A percentile compares a stretch with the other conserved stretches of the same genome.
Conservation (phyloP, 1,140 invertebrate species). For the Galleria mellonella region DNA sequence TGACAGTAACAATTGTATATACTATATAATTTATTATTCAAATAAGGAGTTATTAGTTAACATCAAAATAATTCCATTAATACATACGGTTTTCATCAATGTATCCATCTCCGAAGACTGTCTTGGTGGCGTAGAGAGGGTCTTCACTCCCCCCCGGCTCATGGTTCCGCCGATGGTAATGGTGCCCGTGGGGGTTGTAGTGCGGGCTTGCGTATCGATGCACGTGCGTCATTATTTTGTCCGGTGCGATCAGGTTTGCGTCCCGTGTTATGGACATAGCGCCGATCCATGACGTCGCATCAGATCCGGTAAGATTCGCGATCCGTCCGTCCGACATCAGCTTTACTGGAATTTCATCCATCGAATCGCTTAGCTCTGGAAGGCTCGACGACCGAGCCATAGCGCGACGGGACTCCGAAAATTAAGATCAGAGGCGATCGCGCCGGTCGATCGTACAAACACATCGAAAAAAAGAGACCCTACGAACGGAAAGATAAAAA, state of each 20-base stretch:
- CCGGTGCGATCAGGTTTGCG: slow-evolving; percentile 64
- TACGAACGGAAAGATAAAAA: slow-evolving; percentile 36
- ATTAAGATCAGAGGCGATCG: slow-evolving; percentile 29
- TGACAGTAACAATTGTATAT: too few relatives aligned
- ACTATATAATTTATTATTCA: too few relatives aligned
- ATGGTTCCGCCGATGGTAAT: slow-evolving; percentile 63
- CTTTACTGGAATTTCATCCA: slow-evolving; percentile 72
- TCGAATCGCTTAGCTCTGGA: slow-evolving; percentile 61
- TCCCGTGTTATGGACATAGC: slow-evolving; percentile 70
- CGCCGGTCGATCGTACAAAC: slow-evolving; percentile 43
- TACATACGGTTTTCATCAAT: slow-evolving; percentile 72
- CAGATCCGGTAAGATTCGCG: slow-evolving; percentile 54
- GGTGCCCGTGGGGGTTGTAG: slow-evolving; percentile 62
- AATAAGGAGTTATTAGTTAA: background rate
- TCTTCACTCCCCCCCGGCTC: slow-evolving; percentile 64
- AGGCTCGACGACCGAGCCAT: slow-evolving; percentile 45
- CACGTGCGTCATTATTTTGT: slow-evolving; percentile 66
- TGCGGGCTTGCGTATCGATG: slow-evolving; percentile 65
- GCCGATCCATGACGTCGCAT: slow-evolving; percentile 64
- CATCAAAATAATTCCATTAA: slow-evolving; percentile 33
- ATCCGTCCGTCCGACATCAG: slow-evolving; percentile 64
- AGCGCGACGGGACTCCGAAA: slow-evolving; percentile 48
- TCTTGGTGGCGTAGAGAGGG: slow-evolving; percentile 65
- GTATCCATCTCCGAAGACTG: slow-evolving; percentile 67
- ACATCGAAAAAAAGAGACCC: slow-evolving; percentile 36